These are phyloP conservation scores for Prosopocoilus inquinatus DNA, from an alignment of 2,888 invertebrate genomes.

Conservation along the genomic window DNA sequence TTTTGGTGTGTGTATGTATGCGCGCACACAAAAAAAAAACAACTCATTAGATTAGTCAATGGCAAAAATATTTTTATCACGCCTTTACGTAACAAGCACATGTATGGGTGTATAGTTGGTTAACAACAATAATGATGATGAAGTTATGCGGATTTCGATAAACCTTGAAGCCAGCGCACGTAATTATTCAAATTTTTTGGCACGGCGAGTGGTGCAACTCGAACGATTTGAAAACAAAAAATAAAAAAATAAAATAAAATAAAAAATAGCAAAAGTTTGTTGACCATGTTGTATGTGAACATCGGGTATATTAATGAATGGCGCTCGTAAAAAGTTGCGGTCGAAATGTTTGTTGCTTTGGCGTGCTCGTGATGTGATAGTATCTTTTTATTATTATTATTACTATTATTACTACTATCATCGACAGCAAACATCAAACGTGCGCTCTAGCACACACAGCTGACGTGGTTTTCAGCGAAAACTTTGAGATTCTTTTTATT, in stretches of 20 bases:
- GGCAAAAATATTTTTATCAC: constrained; percentile 9
- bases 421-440: background rate
- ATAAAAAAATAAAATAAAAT: no score
- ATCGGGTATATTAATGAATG: background rate
- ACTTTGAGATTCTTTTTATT: background rate
- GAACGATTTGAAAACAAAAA: no score
- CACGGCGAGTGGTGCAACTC: background rate
- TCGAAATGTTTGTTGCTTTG: background rate
- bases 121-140: constrained; percentile 1
- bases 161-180: constrained; percentile 1
- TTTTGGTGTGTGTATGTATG: background rate
- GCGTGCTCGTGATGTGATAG: background rate
- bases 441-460: background rate
- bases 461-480: background rate
- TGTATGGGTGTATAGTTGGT: background rate
- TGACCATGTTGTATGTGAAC: background rate
- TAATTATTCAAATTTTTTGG: background rate
- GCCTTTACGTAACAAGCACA: constrained; percentile 4
- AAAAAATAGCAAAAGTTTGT: constrained; percentile 1
- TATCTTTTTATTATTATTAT: no score
- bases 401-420: no score
- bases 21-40: background rate
- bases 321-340: background rate
- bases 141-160: constrained; percentile 1
- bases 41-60: constrained; percentile 6